Base-by-base conservation (phyloP, 2,797 vertebrate species). In the Ptychadena robeensis region DNA sequence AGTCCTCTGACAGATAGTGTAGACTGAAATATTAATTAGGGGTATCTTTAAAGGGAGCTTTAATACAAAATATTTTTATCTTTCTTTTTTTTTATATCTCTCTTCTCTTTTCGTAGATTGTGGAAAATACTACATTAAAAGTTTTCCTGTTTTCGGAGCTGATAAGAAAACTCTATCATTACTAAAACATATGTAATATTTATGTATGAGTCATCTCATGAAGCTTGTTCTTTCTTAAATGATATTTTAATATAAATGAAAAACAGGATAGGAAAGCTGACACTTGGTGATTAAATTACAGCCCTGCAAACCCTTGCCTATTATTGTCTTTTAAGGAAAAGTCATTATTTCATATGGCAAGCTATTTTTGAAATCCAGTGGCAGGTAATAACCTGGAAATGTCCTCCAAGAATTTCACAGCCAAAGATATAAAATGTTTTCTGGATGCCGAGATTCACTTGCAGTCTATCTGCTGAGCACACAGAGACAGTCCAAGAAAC, bases 351-450 rank as follows among this genome's bases (percentile, higher is more conserved):
- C 37, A 31, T 1, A 14, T 48, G 34, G 64, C 31, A 35, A 44
- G 66, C 65, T 85, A 76, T 85, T 80, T 85, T 85, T 68, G 78
- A 78, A 80, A 80, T 85, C 66, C 78, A 71, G 83, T 80, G 66
- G 83, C 72, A 80, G 83, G 76, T 75, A 80, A 70, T 80, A 80
- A 65, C 53, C 72, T 85, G 78, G 38, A 80, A 74, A 57, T 64
- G 61, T 9, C 57, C 59, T 75, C 71, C 80, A 30, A 48, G 64
- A 40, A 63, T 76, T 84, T 84, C 77, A 80, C 82, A 84, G 82
- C 77, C 83, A 80, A 81, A 71, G 65, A 71, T 32, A 80, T 85
- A 85, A 85, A 80, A 76, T 80, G 70, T 71, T 40, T 83, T 75
- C 28, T 85, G 82, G 48, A 76, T 71, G 40, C 65, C 76, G 30